Base-by-base conservation (phyloP, 2,888 invertebrate species). In the Miltochrista miniata region DNA sequence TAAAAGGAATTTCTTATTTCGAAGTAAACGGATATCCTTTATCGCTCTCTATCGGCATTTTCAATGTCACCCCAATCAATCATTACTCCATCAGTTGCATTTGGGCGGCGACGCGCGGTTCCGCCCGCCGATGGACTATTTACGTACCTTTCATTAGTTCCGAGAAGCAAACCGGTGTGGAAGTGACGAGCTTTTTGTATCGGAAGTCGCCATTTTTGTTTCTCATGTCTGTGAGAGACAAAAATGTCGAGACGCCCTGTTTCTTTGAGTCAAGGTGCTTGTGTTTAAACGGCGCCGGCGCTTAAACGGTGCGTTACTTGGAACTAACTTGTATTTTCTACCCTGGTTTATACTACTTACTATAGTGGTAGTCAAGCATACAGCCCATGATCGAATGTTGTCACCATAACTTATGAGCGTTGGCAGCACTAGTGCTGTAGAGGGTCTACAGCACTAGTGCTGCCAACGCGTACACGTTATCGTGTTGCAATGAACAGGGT, bases 101-200 rank as follows among this genome's bases (percentile, higher is more conserved):
- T 71, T 69, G 63, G 78, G 77, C 74, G 80, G 59, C 76, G 85
- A 82, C 81, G 83, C 83, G 76, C 67, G 70, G 86, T 85, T 87
- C 87, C 87, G 81, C 70, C 75, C 70, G 56, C 56, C 62, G 63
- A 62, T 53, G 55, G 60, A 79, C 88, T 90, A 90, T 91, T 90
- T 90, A 83, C 76, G 90, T 85, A 78, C 77, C 73, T 87, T 89
- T 87, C 89, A 89, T 90, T 88, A 85, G 82, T 90, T 91, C 90
- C 74, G 38, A 78, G 90, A 90, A 90, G 73, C 72, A 67, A 75
- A 81, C 76, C 69, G 70, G 81, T 77, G 83, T 73, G 86, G 85
- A 87, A 87, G 76, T 79, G 76, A 64, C 70, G 70, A 70, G 75
- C 81, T 85, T 90, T 88, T 90, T 88, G 88, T 87, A 87, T 90